These are phyloP conservation scores for Norana najaformis DNA, from an alignment of 2,888 invertebrate species.

Conservation along the genomic window DNA sequence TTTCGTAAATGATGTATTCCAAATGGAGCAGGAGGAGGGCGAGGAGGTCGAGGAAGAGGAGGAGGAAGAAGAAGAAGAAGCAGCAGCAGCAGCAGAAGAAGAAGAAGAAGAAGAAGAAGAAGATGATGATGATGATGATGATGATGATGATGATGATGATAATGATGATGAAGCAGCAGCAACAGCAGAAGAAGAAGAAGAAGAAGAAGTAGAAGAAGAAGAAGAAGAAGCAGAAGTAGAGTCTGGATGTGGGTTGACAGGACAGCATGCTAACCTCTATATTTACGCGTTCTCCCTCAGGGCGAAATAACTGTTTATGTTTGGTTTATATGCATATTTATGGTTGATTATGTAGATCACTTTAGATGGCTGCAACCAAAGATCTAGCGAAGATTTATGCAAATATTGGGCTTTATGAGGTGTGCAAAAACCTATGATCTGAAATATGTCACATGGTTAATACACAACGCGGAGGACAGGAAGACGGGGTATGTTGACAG, in stretches of 20 bases:
- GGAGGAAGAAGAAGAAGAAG: too few relatives aligned
- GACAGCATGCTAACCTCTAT: background rate
- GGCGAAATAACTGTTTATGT: background rate
- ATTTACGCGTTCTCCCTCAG: background rate
- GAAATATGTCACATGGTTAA: background rate
- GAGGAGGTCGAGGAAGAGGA: too few relatives aligned
- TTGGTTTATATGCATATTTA: background rate
- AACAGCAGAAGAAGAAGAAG: background rate
- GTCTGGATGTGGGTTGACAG: background rate
- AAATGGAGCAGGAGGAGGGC: too few relatives aligned
- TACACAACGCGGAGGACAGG: background rate
- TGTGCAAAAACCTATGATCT: background rate
- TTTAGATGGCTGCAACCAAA: background rate
- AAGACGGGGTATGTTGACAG: too few relatives aligned
- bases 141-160: conserved; percentile 30
- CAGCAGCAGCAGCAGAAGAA: too few relatives aligned
- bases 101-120: conserved; percentile 1
- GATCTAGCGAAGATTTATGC: background rate
- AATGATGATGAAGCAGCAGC: conserved; percentile 32
- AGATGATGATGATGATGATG: conserved; percentile 27
- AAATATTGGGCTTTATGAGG: background rate
- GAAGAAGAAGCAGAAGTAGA: background rate
- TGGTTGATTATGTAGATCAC: background rate
- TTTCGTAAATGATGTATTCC: background rate
- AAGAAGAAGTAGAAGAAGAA: conserved; percentile 17